phyloP scores from a whole-genome alignment of 2,888 invertebrate genomes.

The Chalcis sispes region DNA sequence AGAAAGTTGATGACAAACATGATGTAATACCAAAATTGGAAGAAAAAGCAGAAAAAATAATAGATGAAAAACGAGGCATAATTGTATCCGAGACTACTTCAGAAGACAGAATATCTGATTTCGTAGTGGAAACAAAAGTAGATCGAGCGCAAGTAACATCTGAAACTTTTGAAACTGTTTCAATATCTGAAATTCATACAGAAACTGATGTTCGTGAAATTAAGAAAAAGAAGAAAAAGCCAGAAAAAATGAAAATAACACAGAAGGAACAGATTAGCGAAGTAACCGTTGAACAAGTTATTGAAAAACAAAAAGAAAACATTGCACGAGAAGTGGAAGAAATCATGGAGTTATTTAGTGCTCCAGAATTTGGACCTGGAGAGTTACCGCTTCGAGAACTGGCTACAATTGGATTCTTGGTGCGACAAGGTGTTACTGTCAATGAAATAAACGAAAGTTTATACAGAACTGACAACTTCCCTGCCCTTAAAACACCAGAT shows the following conservation, averaged over 20 bases:
- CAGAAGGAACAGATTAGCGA: constrained; percentile 71
- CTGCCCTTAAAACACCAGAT: constrained; percentile 86
- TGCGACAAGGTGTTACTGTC: constrained; percentile 86
- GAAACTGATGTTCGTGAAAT: constrained; percentile 78
- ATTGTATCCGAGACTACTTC: constrained; percentile 71
- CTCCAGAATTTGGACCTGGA: constrained; percentile 88
- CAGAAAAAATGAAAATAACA: constrained; percentile 68
- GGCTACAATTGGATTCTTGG: constrained; percentile 88
- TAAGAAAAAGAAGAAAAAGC: constrained; percentile 71
- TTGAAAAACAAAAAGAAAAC: constrained; percentile 76
- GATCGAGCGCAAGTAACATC: constrained; percentile 69
- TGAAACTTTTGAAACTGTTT: constrained; percentile 77
- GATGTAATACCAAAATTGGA: constrained; percentile 73
- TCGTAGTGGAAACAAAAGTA: constrained; percentile 64
- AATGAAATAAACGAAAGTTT: constrained; percentile 85
- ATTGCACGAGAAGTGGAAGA: constrained; percentile 87
- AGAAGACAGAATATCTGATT: constrained; percentile 67
- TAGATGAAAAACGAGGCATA: constrained; percentile 77
- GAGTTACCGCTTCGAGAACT: constrained; percentile 87
- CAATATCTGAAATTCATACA: constrained; percentile 79
- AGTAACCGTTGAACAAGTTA: constrained; percentile 78
- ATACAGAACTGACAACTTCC: constrained; percentile 88
- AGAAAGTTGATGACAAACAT: constrained; percentile 80
- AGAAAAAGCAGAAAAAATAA: constrained; percentile 77
- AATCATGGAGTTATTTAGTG: constrained; percentile 84